Percentiles rank a stretch among this genome's conserved stretches.
Evolutionary conservation across 2,888 invertebrate species (phyloP).

Genomic region (Cotesia congregata): DNA sequence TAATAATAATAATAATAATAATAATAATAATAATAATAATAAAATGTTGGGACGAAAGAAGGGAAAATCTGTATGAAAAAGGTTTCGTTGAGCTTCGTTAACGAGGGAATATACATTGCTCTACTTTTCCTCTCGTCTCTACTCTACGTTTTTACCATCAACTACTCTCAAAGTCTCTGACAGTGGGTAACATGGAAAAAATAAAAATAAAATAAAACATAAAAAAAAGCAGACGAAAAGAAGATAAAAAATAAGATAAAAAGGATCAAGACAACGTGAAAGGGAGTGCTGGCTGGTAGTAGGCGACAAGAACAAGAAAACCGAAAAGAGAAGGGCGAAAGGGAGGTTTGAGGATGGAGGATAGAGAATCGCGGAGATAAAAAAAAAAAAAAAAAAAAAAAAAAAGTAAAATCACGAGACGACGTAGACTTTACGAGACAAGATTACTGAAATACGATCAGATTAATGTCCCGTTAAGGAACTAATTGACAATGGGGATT

Average conservation of each 20-base stretch:
- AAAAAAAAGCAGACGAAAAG: slow-evolving; percentile 15
- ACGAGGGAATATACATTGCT: slow-evolving; percentile 38
- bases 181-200: slow-evolving; percentile 25
- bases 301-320: slow-evolving; percentile 10
- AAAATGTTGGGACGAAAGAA: slow-evolving; percentile 29
- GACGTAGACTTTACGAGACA: slow-evolving; percentile 30
- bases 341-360: too few relatives aligned
- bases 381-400: slow-evolving; percentile 24
- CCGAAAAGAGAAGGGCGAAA: neutral
- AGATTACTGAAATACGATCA: slow-evolving; percentile 48
- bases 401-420: slow-evolving; percentile 18
- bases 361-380: neutral
- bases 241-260: slow-evolving; percentile 13
- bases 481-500: slow-evolving; percentile 48
- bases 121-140: neutral
- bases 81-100: slow-evolving; percentile 43
- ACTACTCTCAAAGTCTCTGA: slow-evolving; percentile 11
- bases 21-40: slow-evolving; percentile 14
- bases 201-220: slow-evolving; percentile 11
- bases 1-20: slow-evolving; percentile 16
- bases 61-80: slow-evolving; percentile 27
- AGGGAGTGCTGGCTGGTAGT: neutral
- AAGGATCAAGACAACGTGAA: slow-evolving; percentile 23
- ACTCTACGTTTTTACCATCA: neutral
- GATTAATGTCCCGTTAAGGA: slow-evolving; percentile 50